Conservation (phyloP, 2,113 vertebrate genomes). For the Hippocampus mohnikei region DNA sequence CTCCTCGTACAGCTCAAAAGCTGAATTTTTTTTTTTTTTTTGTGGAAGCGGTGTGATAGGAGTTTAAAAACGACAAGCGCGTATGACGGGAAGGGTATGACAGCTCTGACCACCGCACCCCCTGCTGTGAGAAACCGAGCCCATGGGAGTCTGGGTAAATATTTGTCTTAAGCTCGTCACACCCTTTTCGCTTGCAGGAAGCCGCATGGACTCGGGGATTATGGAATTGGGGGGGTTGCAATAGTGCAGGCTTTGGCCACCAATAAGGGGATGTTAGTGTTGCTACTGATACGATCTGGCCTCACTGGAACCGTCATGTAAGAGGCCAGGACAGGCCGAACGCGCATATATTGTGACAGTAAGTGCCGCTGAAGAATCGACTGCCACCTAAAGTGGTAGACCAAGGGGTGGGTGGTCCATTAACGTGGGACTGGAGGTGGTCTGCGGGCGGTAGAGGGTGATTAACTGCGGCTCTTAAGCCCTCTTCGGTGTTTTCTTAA, state of each 20-base stretch:
- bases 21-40: neutral
- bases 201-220: constrained; percentile 35
- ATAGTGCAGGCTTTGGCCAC: constrained; percentile 29
- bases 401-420: constrained; percentile 49
- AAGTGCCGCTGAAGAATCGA: constrained; percentile 26
- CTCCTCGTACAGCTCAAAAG: neutral
- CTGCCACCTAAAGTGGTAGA: constrained; percentile 21
- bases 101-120: constrained; percentile 2
- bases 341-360: constrained; percentile 3
- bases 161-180: constrained; percentile 56
- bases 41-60: neutral
- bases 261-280: constrained; percentile 4
- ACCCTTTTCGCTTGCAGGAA: constrained; percentile 45
- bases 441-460: constrained; percentile 33
- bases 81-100: neutral
- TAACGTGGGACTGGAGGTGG: constrained; percentile 18
- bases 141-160: constrained; percentile 59
- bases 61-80: neutral
- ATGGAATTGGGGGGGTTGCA: constrained; percentile 6
- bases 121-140: constrained; percentile 56
- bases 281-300: constrained; percentile 27
- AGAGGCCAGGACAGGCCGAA: constrained; percentile 31
- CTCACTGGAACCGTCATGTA: constrained; percentile 35
- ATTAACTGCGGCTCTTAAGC: constrained; percentile 45
- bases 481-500: constrained; percentile 61